Percentiles rank a stretch among this genome's conserved stretches.
phyloP scores from a whole-genome alignment of 2,888 invertebrate genomes.

The Horisme vitalbata region DNA sequence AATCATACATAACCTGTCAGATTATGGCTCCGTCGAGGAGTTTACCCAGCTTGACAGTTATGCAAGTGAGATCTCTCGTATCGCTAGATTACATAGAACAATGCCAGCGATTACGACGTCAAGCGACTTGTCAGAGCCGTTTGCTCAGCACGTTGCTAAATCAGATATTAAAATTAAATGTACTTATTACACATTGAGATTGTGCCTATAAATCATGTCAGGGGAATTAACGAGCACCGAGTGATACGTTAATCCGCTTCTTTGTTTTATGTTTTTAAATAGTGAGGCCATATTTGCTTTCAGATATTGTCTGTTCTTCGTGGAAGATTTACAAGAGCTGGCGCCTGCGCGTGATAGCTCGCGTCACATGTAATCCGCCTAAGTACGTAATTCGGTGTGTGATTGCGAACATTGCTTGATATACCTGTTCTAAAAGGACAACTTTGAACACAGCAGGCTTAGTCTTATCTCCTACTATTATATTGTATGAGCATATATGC shows the following conservation, averaged over 20 bases:
- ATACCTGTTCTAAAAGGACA: slow-evolving; percentile 60
- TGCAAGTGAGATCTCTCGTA: slow-evolving; percentile 76
- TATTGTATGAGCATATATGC: slow-evolving; percentile 55
- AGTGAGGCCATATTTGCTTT: slow-evolving; percentile 80
- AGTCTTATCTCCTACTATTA: slow-evolving; percentile 72
- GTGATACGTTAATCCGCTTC: slow-evolving; percentile 80
- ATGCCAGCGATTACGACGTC: slow-evolving; percentile 77
- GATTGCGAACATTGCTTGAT: slow-evolving; percentile 73
- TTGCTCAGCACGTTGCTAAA: slow-evolving; percentile 68
- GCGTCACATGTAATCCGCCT: slow-evolving; percentile 76
- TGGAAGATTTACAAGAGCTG: slow-evolving; percentile 77
- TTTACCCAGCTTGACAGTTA: slow-evolving; percentile 74
- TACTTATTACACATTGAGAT: slow-evolving; percentile 64
- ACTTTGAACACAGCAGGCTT: slow-evolving; percentile 71
- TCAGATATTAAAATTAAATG: slow-evolving; percentile 72
- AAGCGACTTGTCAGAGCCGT: slow-evolving; percentile 67
- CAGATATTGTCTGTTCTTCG: slow-evolving; percentile 74
- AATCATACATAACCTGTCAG: slow-evolving; percentile 72
- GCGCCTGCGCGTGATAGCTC: slow-evolving; percentile 75
- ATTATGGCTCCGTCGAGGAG: slow-evolving; percentile 64
- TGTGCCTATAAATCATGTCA: slow-evolving; percentile 77
- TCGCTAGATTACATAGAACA: slow-evolving; percentile 77
- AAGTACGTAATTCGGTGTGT: slow-evolving; percentile 77
- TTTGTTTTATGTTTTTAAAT: slow-evolving; percentile 82
- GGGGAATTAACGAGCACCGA: slow-evolving; percentile 62